Conservation (phyloP, 2,113 vertebrate species). For the Morone saxatilis region DNA sequence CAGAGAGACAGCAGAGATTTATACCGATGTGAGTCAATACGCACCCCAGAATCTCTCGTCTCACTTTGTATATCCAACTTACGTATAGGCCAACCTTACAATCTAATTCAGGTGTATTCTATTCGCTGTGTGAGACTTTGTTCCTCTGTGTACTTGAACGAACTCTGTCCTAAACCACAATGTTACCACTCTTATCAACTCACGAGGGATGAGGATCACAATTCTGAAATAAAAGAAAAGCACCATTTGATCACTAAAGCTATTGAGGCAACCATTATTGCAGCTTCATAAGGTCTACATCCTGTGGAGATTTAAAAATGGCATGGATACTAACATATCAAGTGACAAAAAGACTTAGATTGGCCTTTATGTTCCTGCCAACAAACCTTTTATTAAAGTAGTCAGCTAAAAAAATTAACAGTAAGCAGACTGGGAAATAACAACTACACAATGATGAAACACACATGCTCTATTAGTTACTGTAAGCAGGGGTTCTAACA, state of each 20-base stretch:
- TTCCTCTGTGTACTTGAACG: neutral
- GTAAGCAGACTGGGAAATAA: slow-evolving; percentile 10
- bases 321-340: slow-evolving; percentile 2
- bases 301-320: neutral
- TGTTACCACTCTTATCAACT: neutral
- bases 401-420: slow-evolving; percentile 19
- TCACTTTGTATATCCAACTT: neutral
- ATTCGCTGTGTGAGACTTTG: neutral
- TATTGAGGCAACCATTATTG: neutral
- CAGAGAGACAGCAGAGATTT: neutral
- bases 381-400: neutral
- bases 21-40: neutral
- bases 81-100: neutral
- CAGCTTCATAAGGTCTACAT: neutral
- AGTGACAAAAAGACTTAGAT: neutral
- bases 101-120: neutral
- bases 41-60: neutral
- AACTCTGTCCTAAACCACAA: neutral
- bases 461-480: slow-evolving; percentile 48
- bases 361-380: neutral
- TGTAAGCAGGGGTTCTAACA: slow-evolving; percentile 56
- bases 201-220: neutral
- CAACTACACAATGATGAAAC: slow-evolving; percentile 19
- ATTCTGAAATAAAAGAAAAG: neutral
- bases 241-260: neutral